Conservation (phyloP, 2,113 vertebrate genomes). For the Megaceryle maxima region DNA sequence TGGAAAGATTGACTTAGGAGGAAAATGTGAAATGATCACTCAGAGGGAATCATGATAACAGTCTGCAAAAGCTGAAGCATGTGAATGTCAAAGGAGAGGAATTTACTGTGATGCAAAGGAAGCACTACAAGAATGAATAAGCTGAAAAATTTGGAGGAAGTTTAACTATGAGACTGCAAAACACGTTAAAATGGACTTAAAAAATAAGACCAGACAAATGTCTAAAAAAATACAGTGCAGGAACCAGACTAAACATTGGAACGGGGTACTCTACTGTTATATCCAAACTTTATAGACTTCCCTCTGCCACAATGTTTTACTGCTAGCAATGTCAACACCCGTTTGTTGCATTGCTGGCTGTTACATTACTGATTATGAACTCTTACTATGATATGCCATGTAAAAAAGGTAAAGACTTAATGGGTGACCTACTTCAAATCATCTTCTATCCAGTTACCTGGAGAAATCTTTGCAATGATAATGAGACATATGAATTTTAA, state of each 20-base stretch:
- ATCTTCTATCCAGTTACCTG: not conserved
- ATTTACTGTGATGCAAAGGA: not conserved
- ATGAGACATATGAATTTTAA: not conserved
- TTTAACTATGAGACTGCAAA: not conserved
- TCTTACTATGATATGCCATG: not conserved
- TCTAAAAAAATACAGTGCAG: not conserved
- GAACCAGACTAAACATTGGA: not conserved
- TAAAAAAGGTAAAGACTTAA: not conserved
- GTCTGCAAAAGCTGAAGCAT: not conserved
- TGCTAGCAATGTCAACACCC: not conserved
- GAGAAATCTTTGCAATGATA: not conserved
- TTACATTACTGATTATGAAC: not conserved
- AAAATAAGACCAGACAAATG: not conserved
- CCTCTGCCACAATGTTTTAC: not conserved
- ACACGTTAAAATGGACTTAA: not conserved
- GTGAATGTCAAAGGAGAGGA: not conserved
- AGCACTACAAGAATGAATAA: not conserved
- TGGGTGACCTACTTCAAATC: not conserved
- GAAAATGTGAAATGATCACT: not conserved
- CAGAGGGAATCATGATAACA: not conserved
- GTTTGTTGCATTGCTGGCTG: not conserved
- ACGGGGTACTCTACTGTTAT: not conserved
- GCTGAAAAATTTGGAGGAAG: not conserved
- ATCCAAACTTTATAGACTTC: not conserved
- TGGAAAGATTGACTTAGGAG: not conserved